phyloP scores from a whole-genome alignment of 2,888 invertebrate genomes.

The Halictus ligatus region DNA sequence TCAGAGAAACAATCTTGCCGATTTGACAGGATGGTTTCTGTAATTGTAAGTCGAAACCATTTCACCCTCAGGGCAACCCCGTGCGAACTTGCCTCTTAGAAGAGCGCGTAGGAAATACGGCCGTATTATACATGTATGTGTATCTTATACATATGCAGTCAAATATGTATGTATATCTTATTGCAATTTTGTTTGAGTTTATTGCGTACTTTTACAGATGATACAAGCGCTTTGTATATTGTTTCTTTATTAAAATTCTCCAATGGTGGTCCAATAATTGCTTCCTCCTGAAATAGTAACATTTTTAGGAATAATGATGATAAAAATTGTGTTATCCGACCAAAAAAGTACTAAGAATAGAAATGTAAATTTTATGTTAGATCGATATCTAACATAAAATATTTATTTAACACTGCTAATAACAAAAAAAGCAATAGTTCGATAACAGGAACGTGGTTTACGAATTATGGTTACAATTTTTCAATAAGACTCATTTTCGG shows the following conservation, averaged over 20 bases:
- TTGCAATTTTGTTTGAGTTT: background rate
- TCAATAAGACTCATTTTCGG: background rate
- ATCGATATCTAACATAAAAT: background rate
- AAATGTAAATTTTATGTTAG: background rate
- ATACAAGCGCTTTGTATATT: too few species aligned
- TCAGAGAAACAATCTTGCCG: slow-evolving; percentile 68
- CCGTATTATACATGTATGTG: background rate
- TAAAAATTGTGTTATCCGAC: background rate
- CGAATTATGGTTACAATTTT: background rate
- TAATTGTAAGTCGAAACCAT: slow-evolving; percentile 60
- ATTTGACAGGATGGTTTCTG: slow-evolving; percentile 68
- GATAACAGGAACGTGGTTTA: background rate
- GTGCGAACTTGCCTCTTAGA: slow-evolving; percentile 9
- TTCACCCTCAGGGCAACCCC: slow-evolving; percentile 44
- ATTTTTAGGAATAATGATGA: background rate
- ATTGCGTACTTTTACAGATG: background rate
- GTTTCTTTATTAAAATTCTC: background rate
- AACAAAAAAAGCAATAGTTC: background rate
- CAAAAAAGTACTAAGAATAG: background rate
- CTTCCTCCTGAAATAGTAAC: too few species aligned
- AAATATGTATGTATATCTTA: background rate
- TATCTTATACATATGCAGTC: too few species aligned
- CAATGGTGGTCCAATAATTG: background rate
- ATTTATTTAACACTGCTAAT: background rate
- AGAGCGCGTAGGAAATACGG: slow-evolving; percentile 17